Base-by-base conservation (phyloP, 2,888 invertebrate species). In the Drosophila helvetica region DNA sequence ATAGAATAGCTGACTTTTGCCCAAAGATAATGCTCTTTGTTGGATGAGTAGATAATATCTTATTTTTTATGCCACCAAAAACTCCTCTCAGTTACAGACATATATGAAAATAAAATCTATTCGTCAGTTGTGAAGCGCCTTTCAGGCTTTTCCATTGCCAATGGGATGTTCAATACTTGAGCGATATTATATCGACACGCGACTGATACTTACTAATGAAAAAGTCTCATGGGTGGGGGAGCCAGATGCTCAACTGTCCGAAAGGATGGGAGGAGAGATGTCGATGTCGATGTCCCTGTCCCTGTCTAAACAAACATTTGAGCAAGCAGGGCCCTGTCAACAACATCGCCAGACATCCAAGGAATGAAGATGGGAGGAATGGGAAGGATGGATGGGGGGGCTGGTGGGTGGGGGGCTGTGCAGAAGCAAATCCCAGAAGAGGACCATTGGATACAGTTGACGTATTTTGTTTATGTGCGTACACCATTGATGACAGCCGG, bases 391-490 rank as follows among this genome's bases (percentile, higher is more conserved):
- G 53, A 48, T 48, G 38, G 10, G 33, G 22, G 9, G 27, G 30
- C 5, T 22, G 12, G 25, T n/a, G 18, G 7, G 22, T n/a, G 10
- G 10, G 1, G 15, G 38, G 52, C 9, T 12, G 18, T 18, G 22
- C 18, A 38, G 30, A 47, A 10, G 50, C 70, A 60, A 66, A 52
- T 59, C 74, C 74, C 68, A 62, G 54, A 73, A 73, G 71, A 64
- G 70, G 71, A 57, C 73, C 60, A 71, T 70, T 64, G 71, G 63
- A 73, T 63, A 71, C 76, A 78, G 67, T 78, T 84, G 85, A 84
- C 71, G 80, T 83, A 80, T 83, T 83, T 84, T 85, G 83, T 83
- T 80, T 80, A 85, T 84, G 85, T 80, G 80, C 67, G 80, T 70
- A 70, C 78, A 64, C 53, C 71, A 85, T 85, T 82, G 85, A 83